Evolutionary conservation across 2,888 invertebrate genomes (phyloP).

Genomic region (Sarcophaga variegata): DNA sequence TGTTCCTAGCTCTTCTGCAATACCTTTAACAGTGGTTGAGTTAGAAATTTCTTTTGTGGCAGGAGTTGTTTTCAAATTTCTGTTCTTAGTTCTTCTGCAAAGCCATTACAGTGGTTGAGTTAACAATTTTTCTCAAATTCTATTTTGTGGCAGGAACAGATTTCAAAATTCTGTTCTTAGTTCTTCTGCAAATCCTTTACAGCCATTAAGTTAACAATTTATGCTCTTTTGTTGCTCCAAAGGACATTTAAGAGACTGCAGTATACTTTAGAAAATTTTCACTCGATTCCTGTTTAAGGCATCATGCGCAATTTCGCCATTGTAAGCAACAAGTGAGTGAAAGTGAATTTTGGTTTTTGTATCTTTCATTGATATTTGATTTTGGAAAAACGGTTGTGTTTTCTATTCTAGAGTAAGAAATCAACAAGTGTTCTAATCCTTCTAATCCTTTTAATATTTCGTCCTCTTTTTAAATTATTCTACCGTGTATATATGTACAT

Average conservation of each 20-base stretch:
- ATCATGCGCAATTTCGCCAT: background rate
- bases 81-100: background rate
- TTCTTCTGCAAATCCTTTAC: background rate
- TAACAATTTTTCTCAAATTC: no score
- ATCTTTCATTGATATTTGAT: no score
- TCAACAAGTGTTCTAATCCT: no score
- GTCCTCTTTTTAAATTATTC: no score
- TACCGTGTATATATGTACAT: no score
- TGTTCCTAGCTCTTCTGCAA: background rate
- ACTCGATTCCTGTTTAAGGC: background rate
- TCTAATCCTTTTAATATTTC: no score
- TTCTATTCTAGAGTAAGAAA: no score
- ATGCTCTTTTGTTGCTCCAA: background rate
- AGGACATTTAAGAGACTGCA: background rate
- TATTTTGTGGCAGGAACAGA: background rate
- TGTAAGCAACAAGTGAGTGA: background rate
- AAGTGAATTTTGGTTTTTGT: no score
- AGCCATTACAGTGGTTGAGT: background rate
- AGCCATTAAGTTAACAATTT: background rate
- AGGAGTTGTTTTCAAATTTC: no score
- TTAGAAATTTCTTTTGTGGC: background rate
- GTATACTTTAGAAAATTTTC: background rate
- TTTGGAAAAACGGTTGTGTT: no score
- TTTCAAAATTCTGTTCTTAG: no score
- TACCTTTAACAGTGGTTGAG: background rate